Evolutionary conservation across 1,140 invertebrate genomes (phyloP).

Genomic region (Heliothis virescens): DNA sequence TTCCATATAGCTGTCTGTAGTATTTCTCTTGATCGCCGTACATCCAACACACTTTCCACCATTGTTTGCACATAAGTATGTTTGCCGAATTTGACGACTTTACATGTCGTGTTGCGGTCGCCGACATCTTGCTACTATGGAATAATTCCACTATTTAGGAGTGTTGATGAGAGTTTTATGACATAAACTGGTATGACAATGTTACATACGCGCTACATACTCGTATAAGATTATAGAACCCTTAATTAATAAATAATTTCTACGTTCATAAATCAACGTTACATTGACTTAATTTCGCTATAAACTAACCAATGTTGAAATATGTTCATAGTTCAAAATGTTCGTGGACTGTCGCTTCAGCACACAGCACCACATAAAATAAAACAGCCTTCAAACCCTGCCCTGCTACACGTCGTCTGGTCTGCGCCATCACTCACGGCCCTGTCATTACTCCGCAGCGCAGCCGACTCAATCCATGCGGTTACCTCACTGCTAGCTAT

Average conservation of each 20-base stretch:
- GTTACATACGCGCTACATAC: too few species aligned
- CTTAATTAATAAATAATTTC: too few species aligned
- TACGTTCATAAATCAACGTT: too few species aligned
- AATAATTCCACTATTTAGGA: not conserved
- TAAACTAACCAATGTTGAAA: not conserved
- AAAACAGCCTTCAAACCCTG: not conserved
- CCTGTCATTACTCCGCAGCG: constrained; percentile 33
- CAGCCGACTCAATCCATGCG: constrained; percentile 24
- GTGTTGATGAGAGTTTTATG: constrained; percentile 28
- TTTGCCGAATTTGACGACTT: constrained; percentile 87
- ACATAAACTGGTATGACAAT: constrained; percentile 1
- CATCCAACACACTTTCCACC: constrained; percentile 95
- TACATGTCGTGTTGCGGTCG: constrained; percentile 83
- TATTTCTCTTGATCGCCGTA: constrained; percentile 94
- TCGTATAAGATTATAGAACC: too few species aligned
- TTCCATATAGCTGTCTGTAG: constrained; percentile 92
- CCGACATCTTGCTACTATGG: constrained; percentile 75
- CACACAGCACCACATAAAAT: not conserved
- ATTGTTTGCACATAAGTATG: constrained; percentile 93
- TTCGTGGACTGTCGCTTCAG: not conserved
- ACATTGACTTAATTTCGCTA: too few species aligned
- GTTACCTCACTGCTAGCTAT: constrained; percentile 29
- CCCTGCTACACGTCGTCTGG: not conserved
- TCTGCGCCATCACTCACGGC: constrained; percentile 22
- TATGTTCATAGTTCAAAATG: not conserved